Percentiles rank a stretch among this genome's conserved stretches.
Conservation (phyloP, 1,140 invertebrate genomes). For the Panulirus ornatus region DNA sequence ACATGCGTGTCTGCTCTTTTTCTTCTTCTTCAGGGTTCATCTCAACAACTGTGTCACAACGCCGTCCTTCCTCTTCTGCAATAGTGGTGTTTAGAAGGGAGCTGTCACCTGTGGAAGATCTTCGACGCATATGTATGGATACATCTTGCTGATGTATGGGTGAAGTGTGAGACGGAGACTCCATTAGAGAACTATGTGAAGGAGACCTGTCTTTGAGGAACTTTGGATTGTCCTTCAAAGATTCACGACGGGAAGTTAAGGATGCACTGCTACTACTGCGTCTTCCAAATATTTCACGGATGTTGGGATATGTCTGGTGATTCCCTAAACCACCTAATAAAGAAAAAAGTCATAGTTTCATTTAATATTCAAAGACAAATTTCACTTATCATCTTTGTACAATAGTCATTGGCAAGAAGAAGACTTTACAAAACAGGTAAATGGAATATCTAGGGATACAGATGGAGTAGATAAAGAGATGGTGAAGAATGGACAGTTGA, state of each 20-base stretch:
- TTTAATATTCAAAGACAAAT: too few relatives aligned
- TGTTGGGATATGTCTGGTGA: conserved; percentile 41
- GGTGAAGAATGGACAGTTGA: too few relatives aligned
- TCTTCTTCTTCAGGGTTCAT: conserved; percentile 33
- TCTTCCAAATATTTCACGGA: conserved; percentile 62
- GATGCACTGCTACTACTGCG: conserved; percentile 37
- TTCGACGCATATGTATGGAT: not conserved
- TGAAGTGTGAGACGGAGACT: not conserved
- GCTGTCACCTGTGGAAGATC: conserved; percentile 27
- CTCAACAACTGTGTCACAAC: conserved; percentile 43
- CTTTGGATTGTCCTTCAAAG: conserved; percentile 34
- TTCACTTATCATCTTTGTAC: too few relatives aligned
- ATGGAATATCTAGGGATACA: too few relatives aligned
- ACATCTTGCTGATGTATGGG: not conserved
- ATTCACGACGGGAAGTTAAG: conserved; percentile 38
- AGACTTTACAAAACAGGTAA: too few relatives aligned
- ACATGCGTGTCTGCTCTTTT: conserved; percentile 44
- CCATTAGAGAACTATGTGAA: not conserved
- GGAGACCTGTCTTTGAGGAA: not conserved
- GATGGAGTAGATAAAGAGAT: too few relatives aligned
- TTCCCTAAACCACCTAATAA: conserved; percentile 24
- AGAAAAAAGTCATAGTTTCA: too few relatives aligned
- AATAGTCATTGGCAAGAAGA: too few relatives aligned
- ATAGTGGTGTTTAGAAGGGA: conserved; percentile 57
- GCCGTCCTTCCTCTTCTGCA: conserved; percentile 39